A percentile compares a stretch with the other conserved stretches of the same genome.
phyloP scores from a whole-genome alignment of 2,888 invertebrate species.

The Cephus pulcher region DNA sequence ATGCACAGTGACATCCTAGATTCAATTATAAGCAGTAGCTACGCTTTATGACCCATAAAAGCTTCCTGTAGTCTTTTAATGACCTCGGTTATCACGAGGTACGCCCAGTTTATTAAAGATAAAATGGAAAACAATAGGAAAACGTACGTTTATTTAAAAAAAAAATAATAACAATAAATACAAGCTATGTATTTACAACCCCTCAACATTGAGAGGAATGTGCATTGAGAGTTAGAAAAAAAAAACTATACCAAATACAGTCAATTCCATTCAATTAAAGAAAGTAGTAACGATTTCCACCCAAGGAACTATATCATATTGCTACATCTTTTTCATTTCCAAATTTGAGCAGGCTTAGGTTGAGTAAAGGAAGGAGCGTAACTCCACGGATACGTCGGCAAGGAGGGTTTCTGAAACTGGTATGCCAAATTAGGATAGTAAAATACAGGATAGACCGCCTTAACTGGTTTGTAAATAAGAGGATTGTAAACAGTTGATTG shows the following conservation, averaged over 20 bases:
- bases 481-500: conserved; percentile 46
- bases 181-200: conserved; percentile 42
- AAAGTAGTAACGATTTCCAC: neutral
- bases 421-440: conserved; percentile 50
- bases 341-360: conserved; percentile 44
- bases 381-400: conserved; percentile 51
- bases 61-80: neutral
- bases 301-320: neutral
- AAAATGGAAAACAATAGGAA: neutral
- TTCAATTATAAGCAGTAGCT: neutral
- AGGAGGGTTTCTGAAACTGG: conserved; percentile 47
- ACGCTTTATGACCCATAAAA: neutral
- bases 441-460: conserved; percentile 54
- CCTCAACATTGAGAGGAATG: conserved; percentile 18
- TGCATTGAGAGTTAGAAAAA: conserved; percentile 10
- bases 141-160: neutral
- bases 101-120: neutral
- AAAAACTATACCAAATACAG: neutral
- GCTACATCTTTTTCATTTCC: conserved; percentile 41
- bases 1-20: neutral
- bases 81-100: neutral
- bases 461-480: conserved; percentile 53
- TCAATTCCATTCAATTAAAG: neutral
- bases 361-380: conserved; percentile 54
- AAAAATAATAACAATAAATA: conserved; percentile 47